Conservation (phyloP, 2,888 invertebrate species). For the Halocaridina rubra region DNA sequence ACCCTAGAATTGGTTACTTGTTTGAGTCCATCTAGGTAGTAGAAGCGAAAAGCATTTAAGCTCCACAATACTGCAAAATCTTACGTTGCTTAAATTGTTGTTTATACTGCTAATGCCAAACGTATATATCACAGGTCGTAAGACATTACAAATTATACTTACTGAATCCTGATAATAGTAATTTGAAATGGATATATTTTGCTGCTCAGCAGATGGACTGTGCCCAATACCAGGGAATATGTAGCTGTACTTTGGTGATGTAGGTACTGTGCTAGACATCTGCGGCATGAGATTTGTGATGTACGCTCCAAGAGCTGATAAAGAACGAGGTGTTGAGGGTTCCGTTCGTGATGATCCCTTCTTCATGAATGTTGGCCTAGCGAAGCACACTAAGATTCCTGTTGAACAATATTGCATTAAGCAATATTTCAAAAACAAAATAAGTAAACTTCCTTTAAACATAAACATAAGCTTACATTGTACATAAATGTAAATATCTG, state of each 20-base stretch:
- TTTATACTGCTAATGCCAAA: no score
- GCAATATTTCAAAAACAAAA: neutral
- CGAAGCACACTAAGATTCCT: constrained; percentile 86
- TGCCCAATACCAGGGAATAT: constrained; percentile 66
- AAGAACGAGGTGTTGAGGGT: constrained; percentile 80
- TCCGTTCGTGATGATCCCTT: constrained; percentile 75
- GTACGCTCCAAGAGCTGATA: constrained; percentile 77
- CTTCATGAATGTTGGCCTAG: constrained; percentile 77
- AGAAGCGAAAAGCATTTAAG: no score
- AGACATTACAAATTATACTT: no score
- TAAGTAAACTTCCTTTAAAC: no score
- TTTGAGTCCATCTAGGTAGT: no score
- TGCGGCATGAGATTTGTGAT: constrained; percentile 61
- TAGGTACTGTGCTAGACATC: constrained; percentile 54
- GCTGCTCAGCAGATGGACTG: constrained; percentile 69
- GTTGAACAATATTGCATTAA: no score
- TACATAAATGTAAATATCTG: no score
- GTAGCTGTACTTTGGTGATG: constrained; percentile 64
- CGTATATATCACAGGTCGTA: no score
- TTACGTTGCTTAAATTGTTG: no score
- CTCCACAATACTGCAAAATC: no score
- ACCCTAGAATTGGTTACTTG: no score
- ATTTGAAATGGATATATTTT: constrained; percentile 76
- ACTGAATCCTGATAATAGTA: constrained; percentile 86
- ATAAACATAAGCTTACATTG: no score